phyloP scores from a whole-genome alignment of 2,113 vertebrate species.

The Acanthisitta chloris region DNA sequence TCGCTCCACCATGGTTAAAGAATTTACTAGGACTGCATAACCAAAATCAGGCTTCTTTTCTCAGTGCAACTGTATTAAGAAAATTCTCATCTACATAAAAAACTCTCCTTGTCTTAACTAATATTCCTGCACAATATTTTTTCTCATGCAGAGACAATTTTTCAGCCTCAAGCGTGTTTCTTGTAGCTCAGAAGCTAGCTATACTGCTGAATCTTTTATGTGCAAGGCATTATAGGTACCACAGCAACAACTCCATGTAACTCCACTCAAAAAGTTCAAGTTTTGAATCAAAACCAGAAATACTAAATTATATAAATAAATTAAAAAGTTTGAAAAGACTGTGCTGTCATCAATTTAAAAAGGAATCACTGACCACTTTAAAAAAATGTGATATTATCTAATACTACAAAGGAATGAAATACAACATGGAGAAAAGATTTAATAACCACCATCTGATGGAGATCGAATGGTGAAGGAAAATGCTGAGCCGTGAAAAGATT shows the following conservation, averaged over 20 bases:
- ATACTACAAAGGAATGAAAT: background rate
- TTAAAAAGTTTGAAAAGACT: background rate
- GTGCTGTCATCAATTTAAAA: background rate
- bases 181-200: background rate
- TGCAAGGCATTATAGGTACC: background rate
- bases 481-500: background rate
- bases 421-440: background rate
- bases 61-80: background rate
- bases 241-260: background rate
- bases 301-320: background rate
- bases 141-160: background rate
- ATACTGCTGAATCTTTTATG: background rate
- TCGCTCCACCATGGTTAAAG: background rate
- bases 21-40: background rate
- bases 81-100: background rate
- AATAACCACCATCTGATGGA: background rate
- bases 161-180: background rate
- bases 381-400: background rate
- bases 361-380: background rate
- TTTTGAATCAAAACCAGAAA: background rate
- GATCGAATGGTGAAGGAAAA: background rate
- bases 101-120: background rate
- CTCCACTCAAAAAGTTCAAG: background rate
- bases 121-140: background rate
- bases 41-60: background rate